Conservation (phyloP, 2,113 vertebrate genomes). For the Bos javanicus region DNA sequence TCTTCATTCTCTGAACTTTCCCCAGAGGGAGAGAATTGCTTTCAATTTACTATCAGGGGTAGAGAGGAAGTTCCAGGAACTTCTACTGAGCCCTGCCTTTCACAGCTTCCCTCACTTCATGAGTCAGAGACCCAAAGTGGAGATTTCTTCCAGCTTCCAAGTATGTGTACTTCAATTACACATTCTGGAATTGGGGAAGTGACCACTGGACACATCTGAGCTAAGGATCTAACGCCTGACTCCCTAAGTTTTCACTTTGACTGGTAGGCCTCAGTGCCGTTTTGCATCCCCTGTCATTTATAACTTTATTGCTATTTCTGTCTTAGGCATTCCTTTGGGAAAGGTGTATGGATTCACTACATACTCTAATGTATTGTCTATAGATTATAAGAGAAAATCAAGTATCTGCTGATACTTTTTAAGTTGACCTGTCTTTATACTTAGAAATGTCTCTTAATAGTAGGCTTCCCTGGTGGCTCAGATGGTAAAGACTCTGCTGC, state of each 20-base stretch:
- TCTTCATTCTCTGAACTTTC: neutral
- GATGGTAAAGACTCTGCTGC: neutral
- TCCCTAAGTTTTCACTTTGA: neutral
- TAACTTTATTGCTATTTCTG: neutral
- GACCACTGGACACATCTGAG: neutral
- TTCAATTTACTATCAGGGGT: neutral
- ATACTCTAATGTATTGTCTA: neutral
- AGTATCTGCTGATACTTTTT: neutral
- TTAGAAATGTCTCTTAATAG: neutral
- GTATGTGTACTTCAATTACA: neutral
- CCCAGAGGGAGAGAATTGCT: neutral
- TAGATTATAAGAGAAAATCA: neutral
- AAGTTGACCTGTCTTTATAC: neutral
- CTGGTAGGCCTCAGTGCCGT: neutral
- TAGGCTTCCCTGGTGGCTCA: neutral
- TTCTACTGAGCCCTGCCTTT: neutral
- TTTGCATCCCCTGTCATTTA: neutral
- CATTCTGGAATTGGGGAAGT: neutral
- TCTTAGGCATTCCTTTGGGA: neutral
- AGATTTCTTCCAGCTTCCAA: neutral
- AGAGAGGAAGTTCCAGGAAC: neutral
- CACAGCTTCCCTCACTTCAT: neutral
- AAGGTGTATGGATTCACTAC: neutral
- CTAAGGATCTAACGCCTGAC: neutral
- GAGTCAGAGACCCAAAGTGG: neutral